phyloP scores from a whole-genome alignment of 1,140 invertebrate genomes.

The Drosophila micromelanica region DNA sequence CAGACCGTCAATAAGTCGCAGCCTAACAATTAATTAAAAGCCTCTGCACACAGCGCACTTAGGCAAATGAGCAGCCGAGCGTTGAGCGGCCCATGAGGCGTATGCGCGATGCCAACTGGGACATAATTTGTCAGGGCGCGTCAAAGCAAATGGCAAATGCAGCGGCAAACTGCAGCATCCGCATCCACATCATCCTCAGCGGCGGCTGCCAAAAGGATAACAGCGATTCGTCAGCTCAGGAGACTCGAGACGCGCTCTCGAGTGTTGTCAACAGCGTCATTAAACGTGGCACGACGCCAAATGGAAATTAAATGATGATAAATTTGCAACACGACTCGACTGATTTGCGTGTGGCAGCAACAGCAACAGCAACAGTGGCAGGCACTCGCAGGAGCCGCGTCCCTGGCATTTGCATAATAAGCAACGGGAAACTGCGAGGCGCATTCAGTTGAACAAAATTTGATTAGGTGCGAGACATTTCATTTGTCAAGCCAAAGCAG shows the following conservation, averaged over 20 bases:
- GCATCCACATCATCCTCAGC: conserved; percentile 38
- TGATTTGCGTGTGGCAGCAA: conserved; percentile 52
- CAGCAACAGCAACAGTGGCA: conserved; percentile 17
- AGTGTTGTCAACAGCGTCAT: conserved; percentile 80
- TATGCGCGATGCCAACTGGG: conserved; percentile 75
- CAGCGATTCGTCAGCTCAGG: conserved; percentile 47
- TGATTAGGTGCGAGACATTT: conserved; percentile 75
- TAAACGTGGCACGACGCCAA: conserved; percentile 81
- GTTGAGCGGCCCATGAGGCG: conserved; percentile 63
- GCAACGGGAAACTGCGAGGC: conserved; percentile 54
- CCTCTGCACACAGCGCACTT: conserved; percentile 73
- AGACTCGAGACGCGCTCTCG: conserved; percentile 56
- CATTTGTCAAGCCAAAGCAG: conserved; percentile 67
- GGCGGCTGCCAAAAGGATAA: conserved; percentile 58
- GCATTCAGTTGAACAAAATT: conserved; percentile 79
- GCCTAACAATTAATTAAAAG: conserved; percentile 82
- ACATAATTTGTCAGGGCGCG: conserved; percentile 77
- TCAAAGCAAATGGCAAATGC: conserved; percentile 65
- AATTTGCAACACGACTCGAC: conserved; percentile 76
- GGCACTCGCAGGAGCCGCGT: conserved; percentile 5
- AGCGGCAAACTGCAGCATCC: conserved; percentile 39
- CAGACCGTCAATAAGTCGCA: conserved; percentile 80
- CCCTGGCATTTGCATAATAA: conserved; percentile 50
- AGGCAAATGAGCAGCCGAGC: conserved; percentile 73
- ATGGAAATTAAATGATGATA: conserved; percentile 83